Percentiles rank a stretch among this genome's conserved stretches.
Evolutionary conservation across 2,888 invertebrate species (phyloP).

Genomic region (Eumacrocentrus americanus): DNA sequence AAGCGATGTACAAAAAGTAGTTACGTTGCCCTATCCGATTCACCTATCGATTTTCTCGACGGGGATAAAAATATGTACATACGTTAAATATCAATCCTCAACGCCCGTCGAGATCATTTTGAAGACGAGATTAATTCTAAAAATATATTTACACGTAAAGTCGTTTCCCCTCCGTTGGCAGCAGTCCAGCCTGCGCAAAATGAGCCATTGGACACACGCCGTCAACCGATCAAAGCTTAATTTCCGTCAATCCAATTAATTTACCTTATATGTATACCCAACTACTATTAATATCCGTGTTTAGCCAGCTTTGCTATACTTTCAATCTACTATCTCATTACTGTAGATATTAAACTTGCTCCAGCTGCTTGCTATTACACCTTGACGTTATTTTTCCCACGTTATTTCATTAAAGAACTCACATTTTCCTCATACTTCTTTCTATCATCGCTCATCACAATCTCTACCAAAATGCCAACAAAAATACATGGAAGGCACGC

Average conservation of each 20-base stretch:
- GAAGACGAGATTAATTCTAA: constrained; percentile 29
- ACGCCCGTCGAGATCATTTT: constrained; percentile 15
- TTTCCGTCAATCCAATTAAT: constrained; percentile 17
- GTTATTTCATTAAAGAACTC: constrained; percentile 26
- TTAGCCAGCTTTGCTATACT: constrained; percentile 34
- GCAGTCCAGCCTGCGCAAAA: constrained; percentile 33
- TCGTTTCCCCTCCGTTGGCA: constrained; percentile 23
- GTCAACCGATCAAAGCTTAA: constrained; percentile 23
- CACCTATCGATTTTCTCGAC: constrained; percentile 25
- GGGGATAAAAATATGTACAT: constrained; percentile 20
- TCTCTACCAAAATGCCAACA: constrained; percentile 58
- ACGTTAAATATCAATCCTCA: constrained; percentile 12
- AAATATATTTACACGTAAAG: constrained; percentile 26
- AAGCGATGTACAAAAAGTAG: constrained; percentile 34
- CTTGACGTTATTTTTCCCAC: constrained; percentile 3
- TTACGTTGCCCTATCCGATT: constrained; percentile 27
- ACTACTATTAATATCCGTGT: constrained; percentile 36
- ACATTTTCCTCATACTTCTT: constrained; percentile 27
- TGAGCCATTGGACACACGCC: constrained; percentile 16
- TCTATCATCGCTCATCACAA: constrained; percentile 29
- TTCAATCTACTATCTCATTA: constrained; percentile 34
- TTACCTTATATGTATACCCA: constrained; percentile 24
- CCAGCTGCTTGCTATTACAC: constrained; percentile 22
- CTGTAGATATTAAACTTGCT: constrained; percentile 32
- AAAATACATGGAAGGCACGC: constrained; percentile 62